Base-by-base conservation (phyloP, 1,140 invertebrate species). In the Paralvinella palmiformis region DNA sequence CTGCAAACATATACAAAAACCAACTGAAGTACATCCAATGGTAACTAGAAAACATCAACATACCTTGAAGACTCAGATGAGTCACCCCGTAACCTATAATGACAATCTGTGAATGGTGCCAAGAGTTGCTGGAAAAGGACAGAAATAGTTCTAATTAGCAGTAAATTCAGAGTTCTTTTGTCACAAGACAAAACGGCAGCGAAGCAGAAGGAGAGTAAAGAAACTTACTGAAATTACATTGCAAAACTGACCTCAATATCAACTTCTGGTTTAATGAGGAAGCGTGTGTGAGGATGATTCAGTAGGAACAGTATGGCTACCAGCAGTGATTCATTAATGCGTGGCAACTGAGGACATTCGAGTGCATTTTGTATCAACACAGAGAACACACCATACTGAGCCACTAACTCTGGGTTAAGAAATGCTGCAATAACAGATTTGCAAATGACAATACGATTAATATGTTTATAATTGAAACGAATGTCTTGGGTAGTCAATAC, bases 101-200 rank as follows among this genome's bases (percentile, higher is more conserved):
- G 90, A 71, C 92, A 88, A 82, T 96, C 94, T 71, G 92, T 95
- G 72, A 94, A 95, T 2, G 93, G 91, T 1, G 92, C 91, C 45
- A 93, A 88, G 3, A 96, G 82, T 73, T 86, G 88, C 69, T 91
- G 83, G n/a, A 95, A 65, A 20, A 71, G 27, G 20, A 44, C 37
- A 48, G n/a, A 37, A 22, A 52, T 15, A 27, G 0, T 17, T 52
- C n/a, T n/a, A n/a, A n/a, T n/a, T n/a, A n/a, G n/a, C n/a, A n/a
- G n/a, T n/a, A n/a, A n/a, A n/a, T n/a, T n/a, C n/a, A n/a, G n/a
- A n/a, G n/a, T n/a, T n/a, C n/a, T n/a, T n/a, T n/a, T n/a, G n/a
- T n/a, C n/a, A n/a, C n/a, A n/a, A n/a, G n/a, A n/a, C n/a, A n/a
- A n/a, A n/a, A n/a, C n/a, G n/a, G n/a, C n/a, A n/a, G n/a, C n/a